phyloP scores from a whole-genome alignment of 2,113 vertebrate species.

The Suncus etruscus region DNA sequence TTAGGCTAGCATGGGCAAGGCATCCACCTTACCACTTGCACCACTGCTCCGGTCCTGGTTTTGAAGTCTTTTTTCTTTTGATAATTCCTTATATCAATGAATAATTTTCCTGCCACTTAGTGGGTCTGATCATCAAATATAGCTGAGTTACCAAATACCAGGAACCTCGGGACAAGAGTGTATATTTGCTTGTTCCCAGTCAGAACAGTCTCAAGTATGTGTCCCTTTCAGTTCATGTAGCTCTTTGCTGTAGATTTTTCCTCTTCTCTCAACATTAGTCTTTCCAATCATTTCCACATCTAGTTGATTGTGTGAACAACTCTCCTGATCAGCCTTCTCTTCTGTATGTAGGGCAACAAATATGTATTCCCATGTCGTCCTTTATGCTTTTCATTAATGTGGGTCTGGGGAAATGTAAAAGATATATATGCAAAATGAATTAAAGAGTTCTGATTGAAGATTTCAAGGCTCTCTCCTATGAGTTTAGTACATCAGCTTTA shows the following conservation, averaged over 20 bases:
- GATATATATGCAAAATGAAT: neutral
- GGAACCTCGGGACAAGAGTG: neutral
- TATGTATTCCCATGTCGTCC: rapidly evolving
- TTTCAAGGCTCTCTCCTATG: neutral
- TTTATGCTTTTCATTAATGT: neutral
- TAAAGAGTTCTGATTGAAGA: neutral
- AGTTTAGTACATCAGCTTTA: neutral
- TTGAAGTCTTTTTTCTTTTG: neutral
- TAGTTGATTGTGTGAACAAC: neutral
- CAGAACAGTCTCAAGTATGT: neutral
- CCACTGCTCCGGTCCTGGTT: neutral
- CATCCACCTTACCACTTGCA: too few relatives aligned
- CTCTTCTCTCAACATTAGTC: neutral
- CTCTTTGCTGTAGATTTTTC: neutral
- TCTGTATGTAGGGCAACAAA: neutral
- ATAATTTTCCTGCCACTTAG: slow-evolving; percentile 5
- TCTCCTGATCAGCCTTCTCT: neutral
- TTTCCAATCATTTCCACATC: neutral
- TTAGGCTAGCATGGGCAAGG: too few relatives aligned
- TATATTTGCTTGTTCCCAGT: neutral
- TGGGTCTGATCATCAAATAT: neutral
- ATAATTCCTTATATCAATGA: neutral
- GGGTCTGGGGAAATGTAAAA: neutral
- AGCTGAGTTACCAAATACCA: neutral
- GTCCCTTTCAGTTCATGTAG: neutral